A percentile compares a stretch with the other conserved stretches of the same genome.
phyloP scores from a whole-genome alignment of 2,113 vertebrate genomes.

The Cricetomys ansorgei region DNA sequence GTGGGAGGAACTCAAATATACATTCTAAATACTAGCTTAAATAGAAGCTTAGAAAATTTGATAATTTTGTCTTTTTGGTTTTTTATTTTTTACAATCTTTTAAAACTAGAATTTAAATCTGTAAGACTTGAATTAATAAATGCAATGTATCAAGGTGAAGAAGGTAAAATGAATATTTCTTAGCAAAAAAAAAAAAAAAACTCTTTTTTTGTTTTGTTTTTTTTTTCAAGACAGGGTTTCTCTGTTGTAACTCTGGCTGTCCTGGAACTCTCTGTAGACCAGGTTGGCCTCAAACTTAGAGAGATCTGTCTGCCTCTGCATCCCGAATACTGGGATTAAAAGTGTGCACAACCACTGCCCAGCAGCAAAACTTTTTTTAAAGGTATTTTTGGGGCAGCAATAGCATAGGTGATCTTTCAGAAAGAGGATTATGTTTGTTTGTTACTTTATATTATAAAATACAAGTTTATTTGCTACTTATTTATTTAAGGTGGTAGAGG shows the following conservation, averaged over 20 bases:
- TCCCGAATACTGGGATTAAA: no score
- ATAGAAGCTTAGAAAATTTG: not conserved
- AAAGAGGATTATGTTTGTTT: not conserved
- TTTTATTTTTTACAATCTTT: constrained; percentile 15
- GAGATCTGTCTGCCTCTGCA: no score
- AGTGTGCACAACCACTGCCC: no score
- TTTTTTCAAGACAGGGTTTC: no score
- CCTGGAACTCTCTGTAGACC: no score
- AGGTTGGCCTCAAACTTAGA: no score
- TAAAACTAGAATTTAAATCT: not conserved
- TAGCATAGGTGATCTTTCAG: not conserved
- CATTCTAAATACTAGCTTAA: not conserved
- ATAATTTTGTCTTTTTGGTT: no score
- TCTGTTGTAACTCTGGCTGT: no score
- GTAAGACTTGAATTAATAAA: not conserved
- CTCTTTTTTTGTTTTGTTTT: no score
- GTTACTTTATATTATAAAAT: not conserved
- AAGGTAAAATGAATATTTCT: not conserved
- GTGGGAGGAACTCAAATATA: not conserved
- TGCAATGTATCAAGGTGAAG: not conserved
- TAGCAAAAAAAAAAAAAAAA: no score
- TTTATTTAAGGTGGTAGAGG: not conserved
- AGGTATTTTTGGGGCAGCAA: not conserved
- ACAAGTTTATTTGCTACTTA: not conserved
- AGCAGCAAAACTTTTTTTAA: not conserved